Evolutionary conservation across 1,140 invertebrate genomes (phyloP).

Genomic region (Yoshiicerus persimilis): DNA sequence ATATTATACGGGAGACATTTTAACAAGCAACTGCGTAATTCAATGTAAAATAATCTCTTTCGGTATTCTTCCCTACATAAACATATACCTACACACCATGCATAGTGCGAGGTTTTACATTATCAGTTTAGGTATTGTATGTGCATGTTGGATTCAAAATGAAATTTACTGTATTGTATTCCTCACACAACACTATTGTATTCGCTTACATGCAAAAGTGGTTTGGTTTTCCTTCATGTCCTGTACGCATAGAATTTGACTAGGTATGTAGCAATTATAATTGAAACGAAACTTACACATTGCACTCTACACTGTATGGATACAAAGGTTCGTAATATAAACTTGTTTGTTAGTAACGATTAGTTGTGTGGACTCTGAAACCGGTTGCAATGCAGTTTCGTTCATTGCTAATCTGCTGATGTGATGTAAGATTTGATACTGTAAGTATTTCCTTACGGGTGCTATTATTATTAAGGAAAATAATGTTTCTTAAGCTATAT

Average conservation of each 20-base stretch:
- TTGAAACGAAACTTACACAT: not conserved
- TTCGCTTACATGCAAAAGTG: too few relatives aligned
- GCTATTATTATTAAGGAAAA: not conserved
- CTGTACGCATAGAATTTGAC: too few relatives aligned
- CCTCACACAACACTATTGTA: too few relatives aligned
- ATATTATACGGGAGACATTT: not conserved
- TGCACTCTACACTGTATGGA: not conserved
- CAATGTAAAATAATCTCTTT: not conserved
- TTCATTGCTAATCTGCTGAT: constrained; percentile 2
- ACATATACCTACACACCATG: too few relatives aligned
- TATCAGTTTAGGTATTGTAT: too few relatives aligned
- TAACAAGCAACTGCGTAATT: not conserved
- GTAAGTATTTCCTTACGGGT: not conserved
- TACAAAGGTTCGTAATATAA: not conserved
- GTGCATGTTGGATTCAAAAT: too few relatives aligned
- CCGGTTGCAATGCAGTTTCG: not conserved
- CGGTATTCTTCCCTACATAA: too few relatives aligned
- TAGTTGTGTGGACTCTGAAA: not conserved
- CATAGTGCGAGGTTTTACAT: too few relatives aligned
- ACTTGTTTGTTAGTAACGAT: not conserved
- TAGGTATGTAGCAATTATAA: not conserved
- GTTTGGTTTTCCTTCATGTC: too few relatives aligned
- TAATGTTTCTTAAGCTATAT: not conserved
- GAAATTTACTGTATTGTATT: too few relatives aligned
- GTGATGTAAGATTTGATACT: not conserved